These are phyloP conservation scores for Cryptoprocta ferox DNA, from an alignment of 2,797 vertebrate genomes.

Conservation along the genomic window DNA sequence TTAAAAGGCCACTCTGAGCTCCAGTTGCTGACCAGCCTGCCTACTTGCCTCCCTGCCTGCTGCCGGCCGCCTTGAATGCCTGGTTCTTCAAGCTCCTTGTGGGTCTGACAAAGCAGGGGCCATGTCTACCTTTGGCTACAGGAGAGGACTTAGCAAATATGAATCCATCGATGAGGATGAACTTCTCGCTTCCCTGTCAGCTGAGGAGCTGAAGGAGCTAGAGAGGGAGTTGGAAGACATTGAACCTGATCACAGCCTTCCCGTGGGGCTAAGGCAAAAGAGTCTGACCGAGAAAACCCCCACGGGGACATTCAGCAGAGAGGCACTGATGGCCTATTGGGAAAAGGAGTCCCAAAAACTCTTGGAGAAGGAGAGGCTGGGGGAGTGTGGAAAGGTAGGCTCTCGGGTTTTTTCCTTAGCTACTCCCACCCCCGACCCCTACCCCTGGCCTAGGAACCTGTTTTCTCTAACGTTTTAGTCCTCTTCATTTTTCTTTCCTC, in stretches of 20 bases:
- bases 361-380: slow-evolving; percentile 93
- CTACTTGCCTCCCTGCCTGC: slow-evolving; percentile 66
- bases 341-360: slow-evolving; percentile 95
- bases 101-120: slow-evolving; percentile 82
- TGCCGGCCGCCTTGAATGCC: slow-evolving; percentile 83
- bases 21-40: slow-evolving; percentile 87
- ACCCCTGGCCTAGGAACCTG: not conserved
- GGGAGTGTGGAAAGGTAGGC: slow-evolving; percentile 87
- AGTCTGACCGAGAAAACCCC: slow-evolving; percentile 97
- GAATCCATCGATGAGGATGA: slow-evolving; percentile 98
- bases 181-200: slow-evolving; percentile 94
- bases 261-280: slow-evolving; percentile 95
- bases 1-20: slow-evolving; percentile 93
- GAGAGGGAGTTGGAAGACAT: slow-evolving; percentile 96
- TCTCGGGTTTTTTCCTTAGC: not conserved
- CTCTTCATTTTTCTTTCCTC: not conserved
- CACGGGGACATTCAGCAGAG: slow-evolving; percentile 95
- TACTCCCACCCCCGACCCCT: not conserved
- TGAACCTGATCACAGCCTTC: slow-evolving; percentile 93
- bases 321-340: slow-evolving; percentile 97
- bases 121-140: slow-evolving; percentile 97
- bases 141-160: slow-evolving; percentile 97
- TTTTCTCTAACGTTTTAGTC: not conserved
- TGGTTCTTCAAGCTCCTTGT: slow-evolving; percentile 68
- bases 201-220: slow-evolving; percentile 96